These are phyloP conservation scores for Varecia variegata DNA, from an alignment of 2,797 vertebrate species.

Conservation along the genomic window DNA sequence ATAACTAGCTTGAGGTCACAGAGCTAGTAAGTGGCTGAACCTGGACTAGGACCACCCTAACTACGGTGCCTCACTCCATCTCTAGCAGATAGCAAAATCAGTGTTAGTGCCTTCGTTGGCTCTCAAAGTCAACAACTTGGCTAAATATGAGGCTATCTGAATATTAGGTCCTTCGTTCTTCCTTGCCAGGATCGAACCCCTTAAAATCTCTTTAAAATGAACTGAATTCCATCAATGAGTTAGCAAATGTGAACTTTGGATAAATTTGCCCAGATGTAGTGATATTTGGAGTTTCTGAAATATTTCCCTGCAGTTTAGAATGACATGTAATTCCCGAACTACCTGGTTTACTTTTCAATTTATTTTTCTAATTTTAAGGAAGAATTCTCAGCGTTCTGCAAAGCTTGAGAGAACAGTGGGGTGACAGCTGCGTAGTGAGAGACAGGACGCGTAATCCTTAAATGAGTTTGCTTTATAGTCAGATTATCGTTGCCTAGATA, in stretches of 20 bases:
- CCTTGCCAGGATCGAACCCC: neutral
- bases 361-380: constrained; percentile 45
- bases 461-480: constrained; percentile 65
- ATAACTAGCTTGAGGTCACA: neutral
- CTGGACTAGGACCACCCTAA: neutral
- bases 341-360: constrained; percentile 25
- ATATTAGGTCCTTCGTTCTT: neutral
- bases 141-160: neutral
- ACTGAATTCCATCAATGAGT: neutral
- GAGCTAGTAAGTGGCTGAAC: neutral
- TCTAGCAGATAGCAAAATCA: neutral
- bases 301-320: neutral
- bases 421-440: constrained; percentile 65
- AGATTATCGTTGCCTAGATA: constrained; percentile 70
- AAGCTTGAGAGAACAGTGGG: constrained; percentile 54
- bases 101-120: neutral
- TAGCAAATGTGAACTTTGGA: neutral
- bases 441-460: constrained; percentile 69
- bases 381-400: neutral
- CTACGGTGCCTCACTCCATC: neutral
- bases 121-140: neutral
- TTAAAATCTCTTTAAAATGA: constrained; percentile 4
- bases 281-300: neutral
- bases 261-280: neutral
- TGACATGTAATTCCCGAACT: neutral